Conservation (phyloP, 2,797 vertebrate genomes). For the Sebastes matsubarae region DNA sequence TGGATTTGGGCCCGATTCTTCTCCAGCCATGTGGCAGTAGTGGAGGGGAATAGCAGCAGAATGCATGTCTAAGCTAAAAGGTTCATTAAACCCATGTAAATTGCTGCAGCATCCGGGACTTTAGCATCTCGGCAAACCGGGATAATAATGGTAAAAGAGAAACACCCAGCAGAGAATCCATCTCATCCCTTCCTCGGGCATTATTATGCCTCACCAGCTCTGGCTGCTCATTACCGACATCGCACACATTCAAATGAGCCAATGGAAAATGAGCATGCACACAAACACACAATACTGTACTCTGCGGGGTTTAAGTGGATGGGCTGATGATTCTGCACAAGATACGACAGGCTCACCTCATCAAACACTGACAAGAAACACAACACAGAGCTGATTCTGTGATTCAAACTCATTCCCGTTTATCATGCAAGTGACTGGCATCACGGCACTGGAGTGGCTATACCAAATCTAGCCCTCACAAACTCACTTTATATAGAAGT, state of each 20-base stretch:
- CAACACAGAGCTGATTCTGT: constrained; percentile 47
- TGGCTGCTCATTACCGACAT: constrained; percentile 71
- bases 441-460: constrained; percentile 4
- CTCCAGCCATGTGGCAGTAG: constrained; percentile 27
- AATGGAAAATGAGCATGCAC: constrained; percentile 59
- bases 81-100: constrained; percentile 74
- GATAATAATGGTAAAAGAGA: constrained; percentile 69
- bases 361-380: constrained; percentile 49
- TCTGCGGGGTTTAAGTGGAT: constrained; percentile 36
- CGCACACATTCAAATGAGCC: constrained; percentile 69
- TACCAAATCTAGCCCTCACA: constrained; percentile 21
- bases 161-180: constrained; percentile 68
- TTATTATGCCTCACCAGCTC: constrained; percentile 70
- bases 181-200: constrained; percentile 63
- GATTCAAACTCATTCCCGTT: constrained; percentile 40
- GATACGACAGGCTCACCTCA: constrained; percentile 51
- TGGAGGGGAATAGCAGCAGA: constrained; percentile 34
- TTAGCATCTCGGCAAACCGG: constrained; percentile 62
- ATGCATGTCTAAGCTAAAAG: constrained; percentile 63
- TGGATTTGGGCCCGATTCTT: constrained; percentile 39
- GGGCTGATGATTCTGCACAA: constrained; percentile 49
- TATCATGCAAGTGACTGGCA: constrained; percentile 26
- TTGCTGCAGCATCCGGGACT: constrained; percentile 57
- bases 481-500: constrained; percentile 20
- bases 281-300: constrained; percentile 50